Evolutionary conservation across 2,888 invertebrate species (phyloP), one percentile per base, ranked within the genome.

Genomic region (Seladonia tumulorum): DNA sequence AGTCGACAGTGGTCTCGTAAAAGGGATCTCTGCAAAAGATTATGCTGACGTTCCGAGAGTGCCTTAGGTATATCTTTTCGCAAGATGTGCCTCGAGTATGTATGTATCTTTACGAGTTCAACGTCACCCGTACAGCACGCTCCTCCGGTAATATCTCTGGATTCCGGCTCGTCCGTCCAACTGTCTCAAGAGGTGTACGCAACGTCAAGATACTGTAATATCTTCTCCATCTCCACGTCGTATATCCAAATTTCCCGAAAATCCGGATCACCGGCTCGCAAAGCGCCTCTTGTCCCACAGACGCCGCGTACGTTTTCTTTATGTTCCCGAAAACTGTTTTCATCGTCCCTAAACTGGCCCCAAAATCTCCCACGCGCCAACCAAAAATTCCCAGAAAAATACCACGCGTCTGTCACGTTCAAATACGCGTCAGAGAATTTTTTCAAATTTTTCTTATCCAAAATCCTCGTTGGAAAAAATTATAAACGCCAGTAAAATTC

Each of bases 31-130:
- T 72, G 88, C 82, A 85, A 89, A 86, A 88, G 89, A 92, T 91
- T 91, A 92, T 87, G 88, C 88, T 88, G 91, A 91, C 87, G 89
- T 87, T 84, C 76, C 86, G 72, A n/a, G 82, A 86, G 78, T 84
- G 85, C 85, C 82, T 89, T 83, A 79, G 82, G 82, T 82, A 84
- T 85, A 88, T 87, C 86, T 88, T 85, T 84, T 88, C 81, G 29
- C 89, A 81, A 83, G 88, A 90, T 90, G 87, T 89, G 89, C 85
- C 81, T 63, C 47, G 85, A 80, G 82, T 91, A 88, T 86, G 88
- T 90, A 91, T 89, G 90, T 88, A 90, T 90, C 87, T 91, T 91
- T 90, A 91, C 89, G 90, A 91, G 90, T 86, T 88, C 82, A 87
- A 86, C 88, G 87, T 88, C 76, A 63, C 72, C 53, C 73, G 66